phyloP scores from a whole-genome alignment of 2,113 vertebrate species.

The Amia ocellicauda region DNA sequence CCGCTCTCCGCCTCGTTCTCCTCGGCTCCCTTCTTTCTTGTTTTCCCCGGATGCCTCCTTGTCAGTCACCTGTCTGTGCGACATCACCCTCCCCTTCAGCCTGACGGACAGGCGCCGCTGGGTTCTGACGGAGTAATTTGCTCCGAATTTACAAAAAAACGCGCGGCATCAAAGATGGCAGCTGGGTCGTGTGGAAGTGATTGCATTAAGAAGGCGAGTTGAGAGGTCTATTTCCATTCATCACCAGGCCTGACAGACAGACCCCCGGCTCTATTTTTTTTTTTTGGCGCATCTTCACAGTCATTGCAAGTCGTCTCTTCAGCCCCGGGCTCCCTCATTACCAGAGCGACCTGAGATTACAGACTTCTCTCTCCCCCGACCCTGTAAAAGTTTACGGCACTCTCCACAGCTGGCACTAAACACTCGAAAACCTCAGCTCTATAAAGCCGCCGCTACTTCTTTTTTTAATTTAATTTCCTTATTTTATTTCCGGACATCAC shows the following conservation, averaged over 20 bases:
- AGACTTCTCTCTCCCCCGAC: neutral
- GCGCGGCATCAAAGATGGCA: constrained; percentile 58
- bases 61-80: constrained; percentile 74
- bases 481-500: too few relatives aligned
- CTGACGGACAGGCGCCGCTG: constrained; percentile 60
- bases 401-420: too few relatives aligned
- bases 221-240: constrained; percentile 60
- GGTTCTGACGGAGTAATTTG: constrained; percentile 81
- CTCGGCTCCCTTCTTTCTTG: constrained; percentile 41
- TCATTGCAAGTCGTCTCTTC: constrained; percentile 12
- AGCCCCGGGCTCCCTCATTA: neutral
- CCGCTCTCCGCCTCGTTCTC: constrained; percentile 36
- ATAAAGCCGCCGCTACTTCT: too few relatives aligned
- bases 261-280: constrained; percentile 18
- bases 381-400: neutral
- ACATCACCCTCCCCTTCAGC: constrained; percentile 59
- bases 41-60: constrained; percentile 51
- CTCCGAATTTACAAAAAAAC: constrained; percentile 62
- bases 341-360: neutral
- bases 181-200: constrained; percentile 48
- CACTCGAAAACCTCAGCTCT: too few relatives aligned
- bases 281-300: constrained; percentile 26
- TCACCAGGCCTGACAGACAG: constrained; percentile 50
- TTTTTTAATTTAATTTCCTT: too few relatives aligned
- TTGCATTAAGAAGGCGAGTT: constrained; percentile 54